Evolutionary conservation across 2,888 invertebrate genomes (phyloP).

Genomic region (Diploptera punctata): DNA sequence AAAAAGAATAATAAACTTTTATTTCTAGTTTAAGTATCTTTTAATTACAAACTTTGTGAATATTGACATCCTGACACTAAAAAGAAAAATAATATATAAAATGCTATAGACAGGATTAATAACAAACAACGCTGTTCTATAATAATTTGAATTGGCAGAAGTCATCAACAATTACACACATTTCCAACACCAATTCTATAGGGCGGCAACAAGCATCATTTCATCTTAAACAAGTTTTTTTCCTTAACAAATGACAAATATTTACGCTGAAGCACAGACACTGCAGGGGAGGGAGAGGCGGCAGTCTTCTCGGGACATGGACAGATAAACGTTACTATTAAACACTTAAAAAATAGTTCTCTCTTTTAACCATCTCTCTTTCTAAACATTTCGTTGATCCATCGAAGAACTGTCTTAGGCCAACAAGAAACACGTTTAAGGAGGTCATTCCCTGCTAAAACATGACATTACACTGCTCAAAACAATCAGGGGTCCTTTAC

Average conservation of each 20-base stretch:
- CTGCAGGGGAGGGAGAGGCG: background rate
- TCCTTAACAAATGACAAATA: slow-evolving; percentile 17
- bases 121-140: slow-evolving; percentile 30
- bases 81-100: slow-evolving; percentile 33
- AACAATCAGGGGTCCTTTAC: slow-evolving; percentile 4
- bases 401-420: slow-evolving; percentile 13
- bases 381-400: slow-evolving; percentile 11
- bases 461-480: slow-evolving; percentile 11
- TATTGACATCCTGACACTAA: slow-evolving; percentile 23
- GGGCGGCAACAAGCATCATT: slow-evolving; percentile 22
- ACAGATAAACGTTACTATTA: slow-evolving; percentile 6
- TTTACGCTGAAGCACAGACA: slow-evolving; percentile 5
- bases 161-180: slow-evolving; percentile 23
- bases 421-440: slow-evolving; percentile 20
- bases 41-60: slow-evolving; percentile 13
- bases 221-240: background rate
- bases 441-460: slow-evolving; percentile 6
- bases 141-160: slow-evolving; percentile 26
- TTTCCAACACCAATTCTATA: slow-evolving; percentile 21
- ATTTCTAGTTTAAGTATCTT: slow-evolving; percentile 21
- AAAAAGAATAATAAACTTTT: slow-evolving; percentile 32
- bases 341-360: slow-evolving; percentile 26
- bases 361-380: slow-evolving; percentile 13
- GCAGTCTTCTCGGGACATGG: slow-evolving; percentile 1
- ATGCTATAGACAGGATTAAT: slow-evolving; percentile 24